A percentile compares a stretch with the other conserved stretches of the same genome.
Conservation (phyloP, 2,797 vertebrate genomes). For the Catamblyrhynchus diadema region DNA sequence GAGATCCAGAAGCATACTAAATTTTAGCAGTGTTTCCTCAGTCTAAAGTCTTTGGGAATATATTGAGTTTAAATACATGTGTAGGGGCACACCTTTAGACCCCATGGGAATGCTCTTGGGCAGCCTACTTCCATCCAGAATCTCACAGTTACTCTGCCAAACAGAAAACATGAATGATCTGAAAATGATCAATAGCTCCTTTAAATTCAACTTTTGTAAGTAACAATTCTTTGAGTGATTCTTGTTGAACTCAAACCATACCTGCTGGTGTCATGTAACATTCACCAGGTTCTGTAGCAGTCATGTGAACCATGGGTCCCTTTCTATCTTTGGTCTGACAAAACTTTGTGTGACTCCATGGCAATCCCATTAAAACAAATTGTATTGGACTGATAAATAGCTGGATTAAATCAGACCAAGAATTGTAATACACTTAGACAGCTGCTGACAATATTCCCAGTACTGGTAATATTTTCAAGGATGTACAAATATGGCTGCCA, state of each 20-base stretch:
- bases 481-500: background rate
- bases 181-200: background rate
- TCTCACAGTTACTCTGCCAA: background rate
- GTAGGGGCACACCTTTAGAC: background rate
- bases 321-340: background rate
- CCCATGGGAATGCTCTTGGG: background rate
- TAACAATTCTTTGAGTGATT: background rate
- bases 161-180: background rate
- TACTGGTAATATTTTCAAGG: background rate
- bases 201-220: background rate
- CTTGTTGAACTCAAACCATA: background rate
- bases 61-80: background rate
- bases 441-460: background rate
- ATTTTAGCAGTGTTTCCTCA: background rate
- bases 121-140: background rate
- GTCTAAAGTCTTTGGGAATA: background rate
- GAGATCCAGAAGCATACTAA: background rate
- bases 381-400: background rate
- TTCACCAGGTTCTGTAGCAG: background rate
- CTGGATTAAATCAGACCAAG: background rate
- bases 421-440: background rate
- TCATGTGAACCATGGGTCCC: accelerated
- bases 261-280: background rate
- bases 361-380: background rate
- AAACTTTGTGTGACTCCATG: background rate